Percentiles rank a stretch among this genome's conserved stretches.
Conservation (phyloP, 2,797 vertebrate genomes). For the Sebastes hubbsi region DNA sequence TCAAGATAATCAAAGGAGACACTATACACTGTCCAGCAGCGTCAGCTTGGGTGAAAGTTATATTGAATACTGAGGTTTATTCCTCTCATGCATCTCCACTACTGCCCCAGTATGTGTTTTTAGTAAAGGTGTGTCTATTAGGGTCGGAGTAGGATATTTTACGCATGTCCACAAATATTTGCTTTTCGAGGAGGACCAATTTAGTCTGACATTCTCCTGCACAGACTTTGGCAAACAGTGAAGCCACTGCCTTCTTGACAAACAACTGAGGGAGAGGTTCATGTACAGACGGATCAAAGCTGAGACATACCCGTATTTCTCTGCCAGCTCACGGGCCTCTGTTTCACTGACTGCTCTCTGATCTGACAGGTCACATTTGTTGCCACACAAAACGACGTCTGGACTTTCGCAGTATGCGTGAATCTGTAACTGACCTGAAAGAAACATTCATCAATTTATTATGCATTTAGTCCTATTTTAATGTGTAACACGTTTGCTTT, state of each 20-base stretch:
- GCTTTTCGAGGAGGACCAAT: slow-evolving; percentile 63
- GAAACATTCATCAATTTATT: background rate
- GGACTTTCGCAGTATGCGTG: slow-evolving; percentile 98
- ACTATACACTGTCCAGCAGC: background rate
- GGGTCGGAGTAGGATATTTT: slow-evolving; percentile 59
- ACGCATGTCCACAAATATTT: slow-evolving; percentile 77
- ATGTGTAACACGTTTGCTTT: background rate
- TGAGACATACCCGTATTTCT: slow-evolving; percentile 92
- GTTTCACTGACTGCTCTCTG: slow-evolving; percentile 91
- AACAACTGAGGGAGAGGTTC: slow-evolving; percentile 70
- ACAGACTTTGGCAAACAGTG: slow-evolving; percentile 73
- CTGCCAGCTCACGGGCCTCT: slow-evolving; percentile 91
- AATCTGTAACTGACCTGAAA: slow-evolving; percentile 93
- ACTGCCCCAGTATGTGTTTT: slow-evolving; percentile 17
- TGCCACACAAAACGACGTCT: slow-evolving; percentile 95
- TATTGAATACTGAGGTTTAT: background rate
- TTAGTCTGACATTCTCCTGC: slow-evolving; percentile 40
- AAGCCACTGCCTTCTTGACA: slow-evolving; percentile 79
- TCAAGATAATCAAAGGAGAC: background rate
- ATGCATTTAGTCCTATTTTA: background rate
- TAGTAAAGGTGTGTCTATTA: slow-evolving; percentile 49
- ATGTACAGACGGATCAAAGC: slow-evolving; percentile 31
- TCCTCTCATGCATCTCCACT: background rate
- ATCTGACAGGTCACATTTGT: slow-evolving; percentile 94
- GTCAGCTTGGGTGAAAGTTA: background rate